Conservation (phyloP, 2,113 vertebrate genomes). For the Dryoscopus gambensis region DNA sequence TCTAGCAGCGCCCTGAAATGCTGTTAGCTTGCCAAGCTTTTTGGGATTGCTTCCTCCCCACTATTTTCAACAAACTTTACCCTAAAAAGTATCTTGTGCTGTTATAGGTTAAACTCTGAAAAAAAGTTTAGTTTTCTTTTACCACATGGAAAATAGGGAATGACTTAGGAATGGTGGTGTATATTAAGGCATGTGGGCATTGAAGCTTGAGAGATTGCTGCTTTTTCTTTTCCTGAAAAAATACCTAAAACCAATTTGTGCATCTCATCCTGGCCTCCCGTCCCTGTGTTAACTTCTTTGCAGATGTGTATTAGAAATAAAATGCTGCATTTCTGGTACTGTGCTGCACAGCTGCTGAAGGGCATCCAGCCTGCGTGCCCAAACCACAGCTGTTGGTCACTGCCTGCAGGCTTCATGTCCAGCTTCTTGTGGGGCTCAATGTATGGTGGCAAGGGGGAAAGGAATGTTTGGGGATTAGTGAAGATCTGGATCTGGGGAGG, state of each 20-base stretch:
- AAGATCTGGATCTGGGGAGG: neutral
- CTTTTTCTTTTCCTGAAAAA: neutral
- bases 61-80: neutral
- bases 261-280: neutral
- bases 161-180: neutral
- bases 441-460: accelerated
- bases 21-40: neutral
- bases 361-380: neutral
- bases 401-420: neutral
- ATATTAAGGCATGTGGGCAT: neutral
- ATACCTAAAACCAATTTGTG: neutral
- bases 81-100: neutral
- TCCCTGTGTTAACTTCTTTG: neutral
- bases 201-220: neutral
- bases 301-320: neutral
- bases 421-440: neutral
- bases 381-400: neutral
- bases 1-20: constrained; percentile 10
- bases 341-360: neutral
- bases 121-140: neutral
- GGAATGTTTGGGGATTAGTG: neutral
- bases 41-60: neutral
- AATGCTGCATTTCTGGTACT: neutral
- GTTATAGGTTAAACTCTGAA: neutral
- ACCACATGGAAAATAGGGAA: neutral